These are phyloP conservation scores for Lynx canadensis DNA, from an alignment of 2,113 vertebrate genomes.

Conservation along the genomic window DNA sequence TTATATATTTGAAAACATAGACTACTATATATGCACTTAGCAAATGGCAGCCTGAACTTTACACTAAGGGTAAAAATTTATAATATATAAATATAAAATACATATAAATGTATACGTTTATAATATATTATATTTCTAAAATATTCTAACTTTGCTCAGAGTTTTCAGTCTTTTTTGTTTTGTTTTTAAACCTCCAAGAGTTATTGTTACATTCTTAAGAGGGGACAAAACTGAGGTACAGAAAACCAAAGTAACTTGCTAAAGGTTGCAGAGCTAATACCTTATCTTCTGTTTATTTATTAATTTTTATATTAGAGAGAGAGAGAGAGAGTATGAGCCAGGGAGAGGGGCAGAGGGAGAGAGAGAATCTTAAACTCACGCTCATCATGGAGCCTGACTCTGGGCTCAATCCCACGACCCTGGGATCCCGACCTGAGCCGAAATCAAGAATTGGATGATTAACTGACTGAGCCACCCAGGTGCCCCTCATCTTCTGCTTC, in stretches of 20 bases:
- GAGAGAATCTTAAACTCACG: too few species aligned
- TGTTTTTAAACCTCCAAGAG: neutral
- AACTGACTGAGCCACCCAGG: too few species aligned
- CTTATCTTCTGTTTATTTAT: neutral
- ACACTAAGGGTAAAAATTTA: neutral
- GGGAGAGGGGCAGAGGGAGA: too few species aligned
- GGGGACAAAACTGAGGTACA: neutral
- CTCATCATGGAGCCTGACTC: too few species aligned
- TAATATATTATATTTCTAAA: constrained; percentile 6
- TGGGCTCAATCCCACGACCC: too few species aligned
- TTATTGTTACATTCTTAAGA: neutral
- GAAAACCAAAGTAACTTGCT: neutral
- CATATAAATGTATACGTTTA: neutral
- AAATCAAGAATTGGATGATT: too few species aligned
- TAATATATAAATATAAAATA: neutral
- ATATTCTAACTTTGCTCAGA: neutral
- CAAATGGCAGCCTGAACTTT: neutral
- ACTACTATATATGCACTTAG: neutral
- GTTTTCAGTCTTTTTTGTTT: neutral
- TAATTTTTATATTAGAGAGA: too few species aligned
- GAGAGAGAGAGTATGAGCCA: too few species aligned
- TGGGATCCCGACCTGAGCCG: too few species aligned
- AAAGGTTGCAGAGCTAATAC: neutral
- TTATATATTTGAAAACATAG: constrained; percentile 18
- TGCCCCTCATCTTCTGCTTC: neutral